phyloP scores from a whole-genome alignment of 2,888 invertebrate genomes.

The Xylophagus ater region DNA sequence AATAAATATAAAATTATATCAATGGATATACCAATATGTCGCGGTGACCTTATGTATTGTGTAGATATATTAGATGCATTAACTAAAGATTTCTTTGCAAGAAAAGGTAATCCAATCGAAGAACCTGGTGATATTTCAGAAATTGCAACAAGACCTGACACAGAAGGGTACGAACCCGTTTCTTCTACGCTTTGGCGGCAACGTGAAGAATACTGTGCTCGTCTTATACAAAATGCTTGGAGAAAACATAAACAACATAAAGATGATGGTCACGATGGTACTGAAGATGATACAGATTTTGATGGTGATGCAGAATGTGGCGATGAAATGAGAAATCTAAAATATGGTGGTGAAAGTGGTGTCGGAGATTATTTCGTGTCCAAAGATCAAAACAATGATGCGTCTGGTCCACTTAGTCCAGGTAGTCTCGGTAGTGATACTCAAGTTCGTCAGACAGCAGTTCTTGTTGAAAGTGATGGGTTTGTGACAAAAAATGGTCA shows the following conservation, averaged over 20 bases:
- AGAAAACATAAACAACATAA: slow-evolving; percentile 70
- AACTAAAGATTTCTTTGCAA: slow-evolving; percentile 96
- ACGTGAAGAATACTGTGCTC: slow-evolving; percentile 92
- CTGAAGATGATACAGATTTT: slow-evolving; percentile 44
- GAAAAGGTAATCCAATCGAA: slow-evolving; percentile 90
- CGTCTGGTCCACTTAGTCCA: slow-evolving; percentile 26
- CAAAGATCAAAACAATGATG: slow-evolving; percentile 15
- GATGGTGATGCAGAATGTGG: slow-evolving; percentile 42
- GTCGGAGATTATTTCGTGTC: slow-evolving; percentile 23
- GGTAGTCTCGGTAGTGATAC: slow-evolving; percentile 28
- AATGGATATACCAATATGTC: slow-evolving; percentile 98
- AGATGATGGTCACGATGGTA: slow-evolving; percentile 44
- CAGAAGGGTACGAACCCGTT: slow-evolving; percentile 85
- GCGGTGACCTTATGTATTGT: slow-evolving; percentile 94
- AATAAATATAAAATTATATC: slow-evolving; percentile 98
- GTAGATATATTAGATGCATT: slow-evolving; percentile 96
- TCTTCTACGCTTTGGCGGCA: slow-evolving; percentile 92
- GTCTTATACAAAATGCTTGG: slow-evolving; percentile 92
- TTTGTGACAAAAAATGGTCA: slow-evolving; percentile 77
- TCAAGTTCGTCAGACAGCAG: slow-evolving; percentile 60
- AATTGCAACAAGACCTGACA: slow-evolving; percentile 72
- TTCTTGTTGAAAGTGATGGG: slow-evolving; percentile 73
- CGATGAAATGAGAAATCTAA: slow-evolving; percentile 28
- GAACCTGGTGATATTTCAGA: slow-evolving; percentile 80
- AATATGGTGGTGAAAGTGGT: slow-evolving; percentile 36